Percentiles rank a stretch among this genome's conserved stretches.
phyloP scores from a whole-genome alignment of 2,797 vertebrate species.

The Morelia viridis region DNA sequence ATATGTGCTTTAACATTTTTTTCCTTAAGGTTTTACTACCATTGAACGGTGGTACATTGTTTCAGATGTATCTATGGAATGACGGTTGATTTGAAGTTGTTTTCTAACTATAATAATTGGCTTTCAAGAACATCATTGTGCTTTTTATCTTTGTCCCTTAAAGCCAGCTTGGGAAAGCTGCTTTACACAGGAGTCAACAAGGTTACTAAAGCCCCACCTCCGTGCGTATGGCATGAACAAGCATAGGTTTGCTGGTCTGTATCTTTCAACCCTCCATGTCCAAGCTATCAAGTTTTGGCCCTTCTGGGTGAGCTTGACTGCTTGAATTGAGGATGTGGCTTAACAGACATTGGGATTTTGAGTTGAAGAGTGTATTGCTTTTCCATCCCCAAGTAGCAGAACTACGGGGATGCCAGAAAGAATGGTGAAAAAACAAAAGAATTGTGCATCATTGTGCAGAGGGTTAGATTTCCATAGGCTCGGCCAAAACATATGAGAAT shows the following conservation, averaged over 20 bases:
- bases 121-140: background rate
- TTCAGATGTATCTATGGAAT: background rate
- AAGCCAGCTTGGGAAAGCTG: background rate
- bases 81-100: background rate
- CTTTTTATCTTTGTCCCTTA: background rate
- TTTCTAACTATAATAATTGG: background rate
- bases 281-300: background rate
- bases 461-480: background rate
- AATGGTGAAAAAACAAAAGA: too few relatives aligned
- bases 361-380: background rate
- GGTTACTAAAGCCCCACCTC: background rate
- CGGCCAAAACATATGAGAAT: background rate
- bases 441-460: background rate
- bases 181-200: background rate
- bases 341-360: background rate
- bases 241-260: background rate
- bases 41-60: background rate
- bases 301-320: background rate
- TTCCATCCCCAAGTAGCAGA: background rate
- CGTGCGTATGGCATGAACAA: background rate
- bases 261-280: background rate
- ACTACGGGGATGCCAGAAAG: background rate
- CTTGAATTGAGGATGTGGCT: background rate
- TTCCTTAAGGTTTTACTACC: background rate
- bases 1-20: background rate